Evolutionary conservation across 2,113 vertebrate species (phyloP).

Genomic region (Microtus pennsylvanicus): DNA sequence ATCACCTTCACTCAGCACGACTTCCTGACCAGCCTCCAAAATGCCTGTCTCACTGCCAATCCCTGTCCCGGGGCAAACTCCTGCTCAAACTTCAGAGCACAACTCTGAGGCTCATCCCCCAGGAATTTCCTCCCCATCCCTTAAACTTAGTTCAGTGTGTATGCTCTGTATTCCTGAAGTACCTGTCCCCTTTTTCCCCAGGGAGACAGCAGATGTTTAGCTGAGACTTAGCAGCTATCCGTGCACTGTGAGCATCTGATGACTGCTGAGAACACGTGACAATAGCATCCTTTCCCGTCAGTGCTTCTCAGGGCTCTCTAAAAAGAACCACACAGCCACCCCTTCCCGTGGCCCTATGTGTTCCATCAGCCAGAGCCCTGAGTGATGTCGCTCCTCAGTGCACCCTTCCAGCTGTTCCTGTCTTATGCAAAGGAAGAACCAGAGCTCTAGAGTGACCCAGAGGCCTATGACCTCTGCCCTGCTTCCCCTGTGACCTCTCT

Average conservation of each 20-base stretch:
- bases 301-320: not conserved
- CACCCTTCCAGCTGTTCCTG: not conserved
- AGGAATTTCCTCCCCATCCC: not conserved
- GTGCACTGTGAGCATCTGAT: not conserved
- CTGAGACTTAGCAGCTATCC: not conserved
- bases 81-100: not conserved
- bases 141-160: not conserved
- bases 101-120: not conserved
- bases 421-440: not conserved
- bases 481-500: not conserved
- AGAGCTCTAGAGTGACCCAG: not conserved
- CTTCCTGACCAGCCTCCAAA: not conserved
- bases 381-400: not conserved
- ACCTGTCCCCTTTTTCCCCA: not conserved
- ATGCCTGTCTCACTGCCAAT: not conserved
- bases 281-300: not conserved
- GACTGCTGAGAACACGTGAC: not conserved
- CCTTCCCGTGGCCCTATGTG: not conserved
- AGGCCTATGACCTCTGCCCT: not conserved
- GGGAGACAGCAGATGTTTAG: not conserved
- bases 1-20: not conserved
- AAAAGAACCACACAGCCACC: not conserved
- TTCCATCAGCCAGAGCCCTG: not conserved
- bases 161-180: conserved; percentile 14
- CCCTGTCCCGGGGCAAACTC: not conserved